Base-by-base conservation (phyloP, 2,888 invertebrate genomes). In the Copidosoma aretas region DNA sequence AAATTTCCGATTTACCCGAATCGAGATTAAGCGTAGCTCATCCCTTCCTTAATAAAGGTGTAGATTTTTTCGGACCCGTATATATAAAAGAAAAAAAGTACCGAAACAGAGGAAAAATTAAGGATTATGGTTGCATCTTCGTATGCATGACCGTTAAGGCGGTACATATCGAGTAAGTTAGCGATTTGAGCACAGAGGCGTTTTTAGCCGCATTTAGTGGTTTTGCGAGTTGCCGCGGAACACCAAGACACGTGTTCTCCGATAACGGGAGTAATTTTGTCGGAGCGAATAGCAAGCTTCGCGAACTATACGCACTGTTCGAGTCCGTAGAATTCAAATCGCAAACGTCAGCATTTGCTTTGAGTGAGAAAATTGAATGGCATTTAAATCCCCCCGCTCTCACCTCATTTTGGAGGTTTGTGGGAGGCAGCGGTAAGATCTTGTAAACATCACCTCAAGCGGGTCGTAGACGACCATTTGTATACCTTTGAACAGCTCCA, bases 61-160 rank as follows among this genome's bases (percentile, higher is more conserved):
- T 77, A 0, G 79, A 79, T 70, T 79, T 75, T 70, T 76, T 73
- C 32, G 79, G 79, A 8, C 76, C 79, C 4, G 73, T 78, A 24
- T 60, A 62, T 12, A 67, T 76, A 19, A 75, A 75, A 32, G 73
- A 75, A 52, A 72, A 64, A 22, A 73, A 70, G 46, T 51, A 59
- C 51, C 62, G 77, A 25, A 74, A 73, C 53, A 54, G 70, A 4
- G 62, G 41, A 1, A 51, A 25, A 39, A 68, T 73, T 2, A 74
- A 75, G 49, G 56, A 67, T 8, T 74, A 75, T 32, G 71, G 63
- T 0, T 62, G 61, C 15, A 68, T 73, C 0, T 82, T 81, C 59
- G 70, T 81, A 4, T 82, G 81, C 60, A 65, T 80, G 43, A 54
- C 73, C 0, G 74, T 75, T 0, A 78, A 78, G 64, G 81, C 81